Evolutionary conservation across 1,140 invertebrate genomes (phyloP), one percentile per base, ranked within the genome.

Genomic region (Nilaparvata lugens): DNA sequence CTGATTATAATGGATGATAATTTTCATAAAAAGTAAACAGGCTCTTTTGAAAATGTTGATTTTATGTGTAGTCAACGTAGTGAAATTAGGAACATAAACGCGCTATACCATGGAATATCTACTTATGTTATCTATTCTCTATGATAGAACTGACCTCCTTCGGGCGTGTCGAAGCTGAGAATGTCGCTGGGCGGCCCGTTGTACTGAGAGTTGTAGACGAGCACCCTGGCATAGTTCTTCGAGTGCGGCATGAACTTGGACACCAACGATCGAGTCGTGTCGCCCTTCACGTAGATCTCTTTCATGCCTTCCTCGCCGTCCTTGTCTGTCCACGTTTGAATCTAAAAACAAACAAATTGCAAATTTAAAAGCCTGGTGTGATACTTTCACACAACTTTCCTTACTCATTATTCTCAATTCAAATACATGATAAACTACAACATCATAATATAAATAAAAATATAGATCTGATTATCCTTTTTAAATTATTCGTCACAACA

Each of bases 311-410:
- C 83, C 68, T 87, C 83, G 35, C 85, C 83, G 48, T 89, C 88
- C 55, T 72, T 76, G n/a, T 92, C 88, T 4, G 87, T 92, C 94
- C 94, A 97, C 1, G 89, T 95, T 74, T 94, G 89, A 56, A 97
- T 92, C 76, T 80, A 69, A 19, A 66, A 58, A 11, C 7, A 11
- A 18, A 9, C n/a, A n/a, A n/a, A n/a, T n/a, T n/a, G n/a, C n/a
- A n/a, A n/a, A n/a, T n/a, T n/a, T n/a, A n/a, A n/a, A n/a, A n/a
- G n/a, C n/a, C n/a, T n/a, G n/a, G n/a, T n/a, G n/a, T n/a, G n/a
- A n/a, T n/a, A n/a, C n/a, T n/a, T n/a, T n/a, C n/a, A n/a, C n/a
- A n/a, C n/a, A n/a, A n/a, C n/a, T n/a, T n/a, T n/a, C n/a, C n/a
- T n/a, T n/a, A n/a, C n/a, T n/a, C n/a, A n/a, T n/a, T n/a, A n/a